phyloP scores from a whole-genome alignment of 2,888 invertebrate genomes.

The Ectobius pallidus region DNA sequence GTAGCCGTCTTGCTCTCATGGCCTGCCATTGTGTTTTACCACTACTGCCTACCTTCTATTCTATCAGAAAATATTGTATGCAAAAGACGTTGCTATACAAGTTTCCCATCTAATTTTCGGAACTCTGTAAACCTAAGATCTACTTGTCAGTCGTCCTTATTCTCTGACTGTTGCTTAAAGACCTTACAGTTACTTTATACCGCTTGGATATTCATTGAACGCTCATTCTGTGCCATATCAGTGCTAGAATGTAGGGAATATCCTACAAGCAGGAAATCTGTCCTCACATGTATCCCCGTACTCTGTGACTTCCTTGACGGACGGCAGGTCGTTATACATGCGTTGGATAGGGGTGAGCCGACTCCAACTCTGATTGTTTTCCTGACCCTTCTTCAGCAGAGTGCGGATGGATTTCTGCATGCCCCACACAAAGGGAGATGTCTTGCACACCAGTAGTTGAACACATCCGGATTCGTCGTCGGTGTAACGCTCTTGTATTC shows the following conservation, averaged over 20 bases:
- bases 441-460: constrained; percentile 76
- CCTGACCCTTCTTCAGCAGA: constrained; percentile 47
- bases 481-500: background rate
- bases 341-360: constrained; percentile 49
- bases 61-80: no score
- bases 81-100: no score
- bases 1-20: no score
- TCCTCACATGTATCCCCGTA: constrained; percentile 68
- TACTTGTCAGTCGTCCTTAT: no score
- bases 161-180: no score
- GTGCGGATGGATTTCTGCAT: constrained; percentile 71
- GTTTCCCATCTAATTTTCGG: no score
- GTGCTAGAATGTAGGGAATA: background rate
- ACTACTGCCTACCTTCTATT: no score
- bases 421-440: constrained; percentile 74
- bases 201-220: no score
- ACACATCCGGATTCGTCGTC: constrained; percentile 58
- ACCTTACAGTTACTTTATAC: no score
- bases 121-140: no score
- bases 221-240: no score
- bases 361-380: constrained; percentile 30
- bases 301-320: constrained; percentile 62
- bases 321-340: constrained; percentile 69
- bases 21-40: no score
- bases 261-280: constrained; percentile 59